Percentiles rank a stretch among this genome's conserved stretches.
These are phyloP conservation scores for Orchesella cincta DNA, from an alignment of 1,140 invertebrate species.

Conservation along the genomic window DNA sequence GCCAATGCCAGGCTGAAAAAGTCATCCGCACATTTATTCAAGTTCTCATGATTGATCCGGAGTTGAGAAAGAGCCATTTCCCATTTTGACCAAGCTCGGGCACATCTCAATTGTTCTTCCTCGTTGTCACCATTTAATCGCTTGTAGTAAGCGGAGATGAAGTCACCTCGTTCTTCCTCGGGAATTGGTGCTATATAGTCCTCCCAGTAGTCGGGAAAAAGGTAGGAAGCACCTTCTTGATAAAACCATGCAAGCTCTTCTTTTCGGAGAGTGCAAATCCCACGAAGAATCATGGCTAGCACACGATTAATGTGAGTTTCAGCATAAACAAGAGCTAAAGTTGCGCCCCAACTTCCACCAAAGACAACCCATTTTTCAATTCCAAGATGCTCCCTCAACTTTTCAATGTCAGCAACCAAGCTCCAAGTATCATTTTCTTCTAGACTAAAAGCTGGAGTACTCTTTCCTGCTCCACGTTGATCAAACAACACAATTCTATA, in stretches of 20 bases:
- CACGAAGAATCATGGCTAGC: slow-evolving; percentile 55
- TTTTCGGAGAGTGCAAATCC: slow-evolving; percentile 55
- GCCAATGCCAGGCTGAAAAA: slow-evolving; percentile 55
- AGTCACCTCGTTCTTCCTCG: slow-evolving; percentile 51
- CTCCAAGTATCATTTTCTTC: slow-evolving; percentile 57
- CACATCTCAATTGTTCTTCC: slow-evolving; percentile 49
- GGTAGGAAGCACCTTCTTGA: slow-evolving; percentile 55
- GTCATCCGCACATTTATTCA: slow-evolving; percentile 43
- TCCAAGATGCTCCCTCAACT: slow-evolving; percentile 52
- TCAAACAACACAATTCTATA: slow-evolving; percentile 57
- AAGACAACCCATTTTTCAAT: slow-evolving; percentile 57
- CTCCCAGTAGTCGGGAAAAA: slow-evolving; percentile 57
- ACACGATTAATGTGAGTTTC: slow-evolving; percentile 55
- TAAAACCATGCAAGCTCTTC: slow-evolving; percentile 57
- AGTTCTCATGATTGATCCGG: slow-evolving; percentile 50
- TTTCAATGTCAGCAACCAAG: slow-evolving; percentile 56
- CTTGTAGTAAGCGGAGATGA: slow-evolving; percentile 56
- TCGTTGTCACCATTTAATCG: slow-evolving; percentile 54
- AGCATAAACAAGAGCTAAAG: slow-evolving; percentile 55
- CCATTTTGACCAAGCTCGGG: slow-evolving; percentile 56
- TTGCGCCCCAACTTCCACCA: slow-evolving; percentile 57
- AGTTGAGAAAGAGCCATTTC: slow-evolving; percentile 56
- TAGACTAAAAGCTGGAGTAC: slow-evolving; percentile 55
- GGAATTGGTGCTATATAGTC: slow-evolving; percentile 56
- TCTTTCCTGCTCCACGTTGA: slow-evolving; percentile 56